Base-by-base conservation (phyloP, 2,888 invertebrate genomes). In the Empis stercorea region DNA sequence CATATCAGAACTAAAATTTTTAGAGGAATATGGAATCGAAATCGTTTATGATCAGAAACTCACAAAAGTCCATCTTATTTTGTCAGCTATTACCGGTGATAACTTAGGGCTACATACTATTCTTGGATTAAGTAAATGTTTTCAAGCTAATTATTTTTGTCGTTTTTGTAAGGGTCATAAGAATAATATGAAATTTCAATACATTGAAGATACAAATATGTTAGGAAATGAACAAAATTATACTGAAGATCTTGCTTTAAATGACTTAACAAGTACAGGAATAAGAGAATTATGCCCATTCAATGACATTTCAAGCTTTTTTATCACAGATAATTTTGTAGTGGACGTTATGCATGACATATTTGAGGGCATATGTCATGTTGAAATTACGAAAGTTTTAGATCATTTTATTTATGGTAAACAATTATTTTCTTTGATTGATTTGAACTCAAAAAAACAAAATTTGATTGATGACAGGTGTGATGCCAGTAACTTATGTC, bases 261-360 rank as follows among this genome's bases (percentile, higher is more conserved):
- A 37, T 15, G 32, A 36, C 30, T 14, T 48, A 16, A 14, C 39
- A 32, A 30, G 30, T n/a, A 52, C 48, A 27, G 55, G 53, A 14
- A 39, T 55, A 10, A 52, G 48, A 32, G 41, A 51, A 44, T 23
- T 44, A 11, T 52, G 48, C 37, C 23, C 49, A 9, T 54, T 44
- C 23, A 52, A 50, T 40, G 10, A 27, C n/a, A 30, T 54, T 11
- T 13, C 36, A 23, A 44, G 43, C n/a, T 54, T 52, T 39, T 45
- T 53, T 42, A 48, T 49, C 10, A 48, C 44, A 16, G 48, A 50
- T n/a, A 56, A 56, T 39, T 27, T 43, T 42, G 16, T 32, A 9
- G 45, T 50, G 27, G 56, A 55, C 45, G 44, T 54, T 20, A 49
- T 51, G 40, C 56, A 56, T 42, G 53, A 56, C 43, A 37, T 54